Evolutionary conservation across 2,797 vertebrate genomes (phyloP).

Genomic region (Alfaro cultratus): DNA sequence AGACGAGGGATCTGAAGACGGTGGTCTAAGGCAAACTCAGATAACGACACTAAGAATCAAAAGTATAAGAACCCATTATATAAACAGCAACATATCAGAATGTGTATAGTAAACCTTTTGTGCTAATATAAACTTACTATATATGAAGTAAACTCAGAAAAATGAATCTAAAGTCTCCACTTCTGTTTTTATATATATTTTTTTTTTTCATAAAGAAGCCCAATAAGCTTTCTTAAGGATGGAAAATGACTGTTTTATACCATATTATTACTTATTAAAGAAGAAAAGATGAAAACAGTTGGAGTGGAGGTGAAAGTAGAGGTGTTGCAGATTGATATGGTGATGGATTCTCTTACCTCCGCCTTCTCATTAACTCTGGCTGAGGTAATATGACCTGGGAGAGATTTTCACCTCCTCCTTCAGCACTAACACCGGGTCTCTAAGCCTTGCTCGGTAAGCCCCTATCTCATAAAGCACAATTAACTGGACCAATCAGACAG

Average conservation of each 20-base stretch:
- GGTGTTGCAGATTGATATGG: slow-evolving; percentile 76
- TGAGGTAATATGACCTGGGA: slow-evolving; percentile 79
- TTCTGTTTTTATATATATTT: slow-evolving; percentile 24
- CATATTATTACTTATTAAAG: slow-evolving; percentile 59
- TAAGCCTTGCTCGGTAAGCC: slow-evolving; percentile 76
- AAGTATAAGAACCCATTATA: slow-evolving; percentile 34
- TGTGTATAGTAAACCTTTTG: slow-evolving; percentile 26
- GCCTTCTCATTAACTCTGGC: slow-evolving; percentile 83
- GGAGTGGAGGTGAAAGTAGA: slow-evolving; percentile 59
- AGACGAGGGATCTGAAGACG: slow-evolving; percentile 57
- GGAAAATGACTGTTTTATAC: slow-evolving; percentile 52
- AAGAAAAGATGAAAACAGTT: slow-evolving; percentile 55
- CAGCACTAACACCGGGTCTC: slow-evolving; percentile 72
- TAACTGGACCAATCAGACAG: slow-evolving; percentile 86
- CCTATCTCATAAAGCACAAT: slow-evolving; percentile 83
- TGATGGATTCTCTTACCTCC: slow-evolving; percentile 79
- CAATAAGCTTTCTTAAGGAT: slow-evolving; percentile 3
- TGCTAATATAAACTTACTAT: slow-evolving; percentile 10
- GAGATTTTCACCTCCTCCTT: slow-evolving; percentile 80
- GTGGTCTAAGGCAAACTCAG: slow-evolving; percentile 43
- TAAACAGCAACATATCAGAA: slow-evolving; percentile 23
- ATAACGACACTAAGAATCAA: slow-evolving; percentile 44
- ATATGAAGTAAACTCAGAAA: slow-evolving; percentile 18
- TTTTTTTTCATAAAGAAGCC: slow-evolving; percentile 13
- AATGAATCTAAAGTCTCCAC: neutral